These are phyloP conservation scores for Scaeva pyrastri DNA, from an alignment of 2,888 invertebrate species.

Conservation along the genomic window DNA sequence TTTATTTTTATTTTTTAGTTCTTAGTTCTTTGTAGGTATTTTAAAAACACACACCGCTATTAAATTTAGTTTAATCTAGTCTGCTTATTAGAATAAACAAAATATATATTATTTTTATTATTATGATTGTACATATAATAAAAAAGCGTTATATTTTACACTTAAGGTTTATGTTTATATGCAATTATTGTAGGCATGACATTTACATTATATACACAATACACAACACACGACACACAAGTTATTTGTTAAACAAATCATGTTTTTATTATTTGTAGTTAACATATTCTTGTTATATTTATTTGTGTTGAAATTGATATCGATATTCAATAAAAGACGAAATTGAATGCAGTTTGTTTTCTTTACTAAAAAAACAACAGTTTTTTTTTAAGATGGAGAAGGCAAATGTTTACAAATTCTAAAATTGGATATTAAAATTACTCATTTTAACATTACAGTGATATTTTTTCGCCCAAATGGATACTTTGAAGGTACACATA, in stretches of 20 bases:
- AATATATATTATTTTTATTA: conserved; percentile 22
- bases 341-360: background rate
- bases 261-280: conserved; percentile 59
- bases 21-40: conserved; percentile 14
- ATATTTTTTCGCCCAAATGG: too few relatives aligned
- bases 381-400: background rate
- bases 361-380: too few relatives aligned
- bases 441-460: too few relatives aligned
- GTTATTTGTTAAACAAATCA: conserved; percentile 48
- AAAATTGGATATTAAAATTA: too few relatives aligned
- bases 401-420: too few relatives aligned
- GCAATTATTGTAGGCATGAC: conserved; percentile 29
- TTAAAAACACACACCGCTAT: conserved; percentile 41
- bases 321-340: conserved; percentile 10
- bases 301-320: conserved; percentile 61
- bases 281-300: conserved; percentile 53
- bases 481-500: too few relatives aligned
- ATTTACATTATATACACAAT: conserved; percentile 25
- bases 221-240: conserved; percentile 46
- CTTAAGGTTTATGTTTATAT: conserved; percentile 30
- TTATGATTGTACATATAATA: background rate
- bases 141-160: conserved; percentile 10
- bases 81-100: conserved; percentile 54
- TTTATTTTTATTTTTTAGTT: conserved; percentile 33
- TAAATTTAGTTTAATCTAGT: conserved; percentile 70